phyloP scores from a whole-genome alignment of 1,140 invertebrate species.

The Heliconius eleuchia region DNA sequence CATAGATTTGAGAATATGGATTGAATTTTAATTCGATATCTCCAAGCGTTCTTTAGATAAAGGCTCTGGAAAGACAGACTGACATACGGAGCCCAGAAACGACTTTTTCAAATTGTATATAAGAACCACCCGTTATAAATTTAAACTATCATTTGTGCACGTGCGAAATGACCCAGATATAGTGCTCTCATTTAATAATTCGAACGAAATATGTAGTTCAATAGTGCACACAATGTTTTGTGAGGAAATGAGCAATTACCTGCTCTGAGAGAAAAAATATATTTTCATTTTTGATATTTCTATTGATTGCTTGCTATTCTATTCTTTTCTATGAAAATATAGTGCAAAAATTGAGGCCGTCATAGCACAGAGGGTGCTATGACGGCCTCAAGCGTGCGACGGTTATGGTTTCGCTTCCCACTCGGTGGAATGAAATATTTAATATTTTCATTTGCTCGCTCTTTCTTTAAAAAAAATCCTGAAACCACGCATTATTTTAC shows the following conservation, averaged over 20 bases:
- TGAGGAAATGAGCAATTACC: neutral
- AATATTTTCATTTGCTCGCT: too few species aligned
- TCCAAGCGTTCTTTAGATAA: too few species aligned
- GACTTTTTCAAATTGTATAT: neutral
- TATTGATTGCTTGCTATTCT: neutral
- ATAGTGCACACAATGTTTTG: slow-evolving; percentile 1
- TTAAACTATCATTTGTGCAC: neutral
- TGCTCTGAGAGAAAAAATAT: neutral
- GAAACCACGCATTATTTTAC: neutral
- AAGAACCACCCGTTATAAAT: neutral
- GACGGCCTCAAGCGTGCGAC: too few species aligned
- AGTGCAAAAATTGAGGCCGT: too few species aligned
- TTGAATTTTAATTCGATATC: too few species aligned
- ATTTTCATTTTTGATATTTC: neutral
- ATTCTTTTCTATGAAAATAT: too few species aligned
- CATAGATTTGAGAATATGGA: too few species aligned
- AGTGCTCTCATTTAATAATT: neutral
- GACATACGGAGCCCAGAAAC: too few species aligned
- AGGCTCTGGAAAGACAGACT: too few species aligned
- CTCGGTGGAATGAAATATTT: too few species aligned
- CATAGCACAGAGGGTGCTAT: too few species aligned
- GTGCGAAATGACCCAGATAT: slow-evolving; percentile 9
- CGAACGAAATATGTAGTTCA: neutral
- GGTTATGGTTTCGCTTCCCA: too few species aligned
- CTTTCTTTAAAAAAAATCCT: neutral